Base-by-base conservation (phyloP, 2,113 vertebrate genomes). In the Dolichallabes microphthalmus region DNA sequence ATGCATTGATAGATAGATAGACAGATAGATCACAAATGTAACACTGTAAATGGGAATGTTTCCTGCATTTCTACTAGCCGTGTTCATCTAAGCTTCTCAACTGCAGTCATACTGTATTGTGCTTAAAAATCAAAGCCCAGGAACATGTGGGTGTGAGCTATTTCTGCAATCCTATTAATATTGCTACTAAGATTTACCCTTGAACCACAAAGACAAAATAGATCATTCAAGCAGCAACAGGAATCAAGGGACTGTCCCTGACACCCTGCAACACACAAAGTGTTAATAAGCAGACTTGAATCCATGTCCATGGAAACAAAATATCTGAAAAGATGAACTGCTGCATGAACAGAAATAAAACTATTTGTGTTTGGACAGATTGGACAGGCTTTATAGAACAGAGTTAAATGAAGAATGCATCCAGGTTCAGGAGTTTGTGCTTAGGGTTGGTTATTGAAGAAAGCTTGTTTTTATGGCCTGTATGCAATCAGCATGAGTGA, bases 281-380 rank as follows among this genome's bases (percentile, higher is more conserved):
- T 63, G 35, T 27, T 27, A 80, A 77, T 39, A 78, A 76, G 17
- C 78, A 50, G 64, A 86, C 73, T 71, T 32, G 58, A 79, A 69
- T 85, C n/a, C 12, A 87, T 90, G 88, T 87, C 89, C 88, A 90
- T 89, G 85, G 89, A 90, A 89, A 91, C 89, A 80, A 83, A 82
- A 55, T 71, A 53, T 57, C 55, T 82, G 32, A 73, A 66, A 86
- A 57, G 79, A 84, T 84, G 35, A n/a, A n/a, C n/a, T 53, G 17
- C 55, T 78, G 20, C 35, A 68, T 58, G 22, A 55, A 77, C 52
- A 57, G 68, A 73, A 76, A 76, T 79, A 7, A 45, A 45, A 45
- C 45, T 52, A 35, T 74, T 75, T 55, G 61, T 76, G 45, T 14
- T 60, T 63, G 73, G 45, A n/a, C 45, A 50, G 25, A 57, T 50